Conservation (phyloP, 2,888 invertebrate genomes). For the Ditula angustiorana region DNA sequence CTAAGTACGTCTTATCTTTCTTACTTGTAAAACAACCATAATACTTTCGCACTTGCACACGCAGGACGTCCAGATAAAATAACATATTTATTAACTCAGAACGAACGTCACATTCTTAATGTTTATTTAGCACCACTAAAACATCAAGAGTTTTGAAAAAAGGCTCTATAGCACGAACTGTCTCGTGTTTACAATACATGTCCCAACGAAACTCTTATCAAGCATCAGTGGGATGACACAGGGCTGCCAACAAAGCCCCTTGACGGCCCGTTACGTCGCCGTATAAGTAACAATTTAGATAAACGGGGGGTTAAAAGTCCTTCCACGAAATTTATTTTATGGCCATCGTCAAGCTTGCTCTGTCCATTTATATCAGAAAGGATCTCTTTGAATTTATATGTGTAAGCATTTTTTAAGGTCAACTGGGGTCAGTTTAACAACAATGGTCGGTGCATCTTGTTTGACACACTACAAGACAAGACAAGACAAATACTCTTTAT, state of each 20-base stretch:
- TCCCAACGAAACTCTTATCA: conserved; percentile 16
- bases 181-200: not conserved
- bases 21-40: too few relatives aligned
- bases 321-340: conserved; percentile 33
- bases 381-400: conserved; percentile 15
- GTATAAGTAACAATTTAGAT: conserved; percentile 36
- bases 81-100: too few relatives aligned
- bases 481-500: too few relatives aligned
- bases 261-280: not conserved
- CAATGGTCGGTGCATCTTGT: too few relatives aligned
- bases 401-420: not conserved
- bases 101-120: too few relatives aligned
- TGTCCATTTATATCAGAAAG: conserved; percentile 25
- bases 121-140: not conserved
- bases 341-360: conserved; percentile 20
- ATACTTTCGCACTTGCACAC: too few relatives aligned
- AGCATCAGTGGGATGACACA: conserved; percentile 2
- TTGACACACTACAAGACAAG: too few relatives aligned
- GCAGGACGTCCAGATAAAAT: too few relatives aligned
- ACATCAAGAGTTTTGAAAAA: not conserved
- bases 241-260: conserved; percentile 7
- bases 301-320: conserved; percentile 26
- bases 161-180: not conserved
- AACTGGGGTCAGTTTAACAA: not conserved
- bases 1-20: too few relatives aligned